These are phyloP conservation scores for Reinhardtius hippoglossoides DNA, from an alignment of 2,113 vertebrate species.

Conservation along the genomic window DNA sequence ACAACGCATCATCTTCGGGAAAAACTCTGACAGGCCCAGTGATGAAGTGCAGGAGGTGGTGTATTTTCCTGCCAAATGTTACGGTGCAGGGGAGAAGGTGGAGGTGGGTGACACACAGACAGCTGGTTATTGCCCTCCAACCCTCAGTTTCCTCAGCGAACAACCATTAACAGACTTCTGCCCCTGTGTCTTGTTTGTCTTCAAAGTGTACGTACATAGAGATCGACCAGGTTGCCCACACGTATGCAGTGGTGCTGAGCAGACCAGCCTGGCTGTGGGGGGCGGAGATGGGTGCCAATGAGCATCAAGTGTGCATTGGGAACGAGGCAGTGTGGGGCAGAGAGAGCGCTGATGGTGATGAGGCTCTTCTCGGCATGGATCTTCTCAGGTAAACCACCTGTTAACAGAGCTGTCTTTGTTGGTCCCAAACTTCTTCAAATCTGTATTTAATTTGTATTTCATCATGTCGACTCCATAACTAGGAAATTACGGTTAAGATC, in stretches of 20 bases:
- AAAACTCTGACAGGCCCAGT: conserved; percentile 93
- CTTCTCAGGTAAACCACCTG: conserved; percentile 86
- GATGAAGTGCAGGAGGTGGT: conserved; percentile 96
- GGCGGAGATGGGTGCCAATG: conserved; percentile 98
- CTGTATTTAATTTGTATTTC: neutral
- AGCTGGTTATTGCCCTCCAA: conserved; percentile 7
- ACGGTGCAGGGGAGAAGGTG: conserved; percentile 78
- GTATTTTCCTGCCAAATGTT: conserved; percentile 82
- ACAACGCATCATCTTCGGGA: conserved; percentile 90
- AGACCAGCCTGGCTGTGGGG: conserved; percentile 98
- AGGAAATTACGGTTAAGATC: too few species aligned
- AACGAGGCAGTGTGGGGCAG: conserved; percentile 97
- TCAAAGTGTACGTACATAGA: conserved; percentile 92
- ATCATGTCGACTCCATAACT: too few species aligned
- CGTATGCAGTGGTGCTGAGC: conserved; percentile 91
- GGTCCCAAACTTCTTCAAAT: neutral
- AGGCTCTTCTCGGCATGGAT: conserved; percentile 97
- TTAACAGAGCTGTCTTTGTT: neutral
- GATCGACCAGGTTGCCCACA: conserved; percentile 87
- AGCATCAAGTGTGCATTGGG: conserved; percentile 94
- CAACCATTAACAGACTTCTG: conserved; percentile 12
- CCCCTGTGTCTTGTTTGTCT: conserved; percentile 25
- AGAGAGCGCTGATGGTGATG: conserved; percentile 82
- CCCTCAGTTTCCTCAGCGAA: conserved; percentile 2
- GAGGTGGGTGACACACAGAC: conserved; percentile 81